These are phyloP conservation scores for Hymenopus coronatus DNA, from an alignment of 2,888 invertebrate genomes.

Conservation along the genomic window DNA sequence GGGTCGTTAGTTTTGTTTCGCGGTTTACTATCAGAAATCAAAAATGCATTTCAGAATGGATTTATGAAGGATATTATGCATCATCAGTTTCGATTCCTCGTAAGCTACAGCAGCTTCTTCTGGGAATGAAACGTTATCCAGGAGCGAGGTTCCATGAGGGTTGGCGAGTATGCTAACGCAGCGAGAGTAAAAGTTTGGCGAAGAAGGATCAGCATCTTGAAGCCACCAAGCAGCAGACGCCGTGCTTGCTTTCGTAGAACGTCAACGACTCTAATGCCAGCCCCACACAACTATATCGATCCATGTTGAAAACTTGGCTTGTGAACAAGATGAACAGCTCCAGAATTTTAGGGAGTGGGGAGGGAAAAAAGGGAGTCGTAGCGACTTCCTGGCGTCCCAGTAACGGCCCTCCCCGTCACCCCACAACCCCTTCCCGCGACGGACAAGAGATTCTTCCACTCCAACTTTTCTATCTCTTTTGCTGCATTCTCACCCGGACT, in stretches of 20 bases:
- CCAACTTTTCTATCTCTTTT: background rate
- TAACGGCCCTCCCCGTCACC: slow-evolving; percentile 19
- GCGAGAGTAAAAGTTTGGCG: background rate
- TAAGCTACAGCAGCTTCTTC: background rate
- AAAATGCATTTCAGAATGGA: background rate
- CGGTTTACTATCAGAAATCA: too few relatives aligned
- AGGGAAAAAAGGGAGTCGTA: slow-evolving; percentile 38
- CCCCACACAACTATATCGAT: slow-evolving; percentile 20
- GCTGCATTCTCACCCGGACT: background rate
- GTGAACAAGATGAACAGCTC: slow-evolving; percentile 29
- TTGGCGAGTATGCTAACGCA: background rate
- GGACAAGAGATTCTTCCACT: background rate
- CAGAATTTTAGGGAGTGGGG: slow-evolving; percentile 23
- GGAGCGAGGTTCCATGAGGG: background rate
- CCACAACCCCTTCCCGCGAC: background rate
- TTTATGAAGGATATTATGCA: background rate
- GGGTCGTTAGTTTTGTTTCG: too few relatives aligned
- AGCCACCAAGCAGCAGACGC: background rate
- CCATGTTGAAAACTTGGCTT: slow-evolving; percentile 31
- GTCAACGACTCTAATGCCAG: background rate
- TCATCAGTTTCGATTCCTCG: background rate
- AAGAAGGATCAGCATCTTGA: background rate
- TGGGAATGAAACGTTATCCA: background rate
- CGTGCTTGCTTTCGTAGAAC: slow-evolving; percentile 8
- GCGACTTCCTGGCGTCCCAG: slow-evolving; percentile 34